phyloP scores from a whole-genome alignment of 2,113 vertebrate genomes.

The Atlantisia rogersi region DNA sequence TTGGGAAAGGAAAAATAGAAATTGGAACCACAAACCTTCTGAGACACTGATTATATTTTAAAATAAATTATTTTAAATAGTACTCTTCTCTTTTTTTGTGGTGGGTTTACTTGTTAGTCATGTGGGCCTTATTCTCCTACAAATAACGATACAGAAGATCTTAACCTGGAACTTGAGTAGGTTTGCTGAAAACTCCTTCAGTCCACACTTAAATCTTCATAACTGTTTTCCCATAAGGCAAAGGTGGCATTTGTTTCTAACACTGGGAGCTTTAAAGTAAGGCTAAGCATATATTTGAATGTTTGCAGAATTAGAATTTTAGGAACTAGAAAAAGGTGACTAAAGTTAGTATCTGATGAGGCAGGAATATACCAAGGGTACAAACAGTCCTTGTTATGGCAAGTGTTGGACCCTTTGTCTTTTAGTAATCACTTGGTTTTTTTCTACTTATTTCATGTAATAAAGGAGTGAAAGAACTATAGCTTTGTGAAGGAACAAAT shows the following conservation, averaged over 20 bases:
- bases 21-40: slow-evolving; percentile 13
- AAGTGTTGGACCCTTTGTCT: neutral
- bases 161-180: neutral
- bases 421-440: neutral
- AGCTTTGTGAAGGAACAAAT: neutral
- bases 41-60: slow-evolving; percentile 1
- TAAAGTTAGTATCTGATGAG: neutral
- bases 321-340: neutral
- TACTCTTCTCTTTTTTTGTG: neutral
- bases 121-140: neutral
- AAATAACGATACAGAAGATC: neutral
- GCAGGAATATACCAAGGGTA: neutral
- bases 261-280: neutral
- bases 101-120: neutral
- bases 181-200: neutral
- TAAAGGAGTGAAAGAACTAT: neutral
- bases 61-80: slow-evolving; percentile 6
- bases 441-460: neutral
- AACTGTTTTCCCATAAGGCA: neutral
- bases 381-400: neutral
- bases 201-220: neutral
- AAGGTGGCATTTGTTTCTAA: neutral
- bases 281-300: neutral
- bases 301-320: neutral
- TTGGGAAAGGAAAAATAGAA: neutral